Evolutionary conservation across 2,797 vertebrate genomes (phyloP).

Genomic region (Limosa lapponica): DNA sequence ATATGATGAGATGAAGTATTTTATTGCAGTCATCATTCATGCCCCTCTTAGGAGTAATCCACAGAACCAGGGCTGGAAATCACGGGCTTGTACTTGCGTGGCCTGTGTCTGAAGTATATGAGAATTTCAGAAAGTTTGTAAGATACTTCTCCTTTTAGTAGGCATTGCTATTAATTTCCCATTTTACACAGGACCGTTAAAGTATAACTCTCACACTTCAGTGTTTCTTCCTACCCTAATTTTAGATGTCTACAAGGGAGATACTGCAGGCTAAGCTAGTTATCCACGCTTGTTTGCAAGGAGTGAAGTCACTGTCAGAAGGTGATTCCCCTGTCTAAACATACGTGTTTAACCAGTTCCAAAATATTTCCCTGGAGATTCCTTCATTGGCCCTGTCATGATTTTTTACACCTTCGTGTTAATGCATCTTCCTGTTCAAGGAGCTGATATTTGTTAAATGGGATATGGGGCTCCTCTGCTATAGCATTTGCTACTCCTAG

Average conservation of each 20-base stretch:
- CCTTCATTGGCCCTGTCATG: neutral
- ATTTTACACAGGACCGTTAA: neutral
- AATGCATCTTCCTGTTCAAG: slow-evolving; percentile 3
- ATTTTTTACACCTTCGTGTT: neutral
- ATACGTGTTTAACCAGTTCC: neutral
- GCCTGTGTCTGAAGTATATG: neutral
- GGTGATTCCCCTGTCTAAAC: neutral
- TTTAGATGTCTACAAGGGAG: neutral
- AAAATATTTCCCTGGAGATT: neutral
- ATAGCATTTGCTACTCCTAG: neutral
- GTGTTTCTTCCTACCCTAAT: neutral
- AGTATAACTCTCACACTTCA: neutral
- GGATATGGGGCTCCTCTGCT: neutral
- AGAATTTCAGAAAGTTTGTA: neutral
- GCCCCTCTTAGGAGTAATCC: neutral
- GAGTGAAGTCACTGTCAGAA: neutral
- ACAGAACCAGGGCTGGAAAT: neutral
- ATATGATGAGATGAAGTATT: neutral
- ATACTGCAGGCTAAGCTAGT: neutral
- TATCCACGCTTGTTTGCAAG: neutral
- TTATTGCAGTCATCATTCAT: neutral
- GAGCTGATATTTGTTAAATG: neutral
- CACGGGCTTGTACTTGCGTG: neutral
- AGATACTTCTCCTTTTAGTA: neutral
- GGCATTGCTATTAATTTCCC: neutral